Base-by-base conservation (phyloP, 2,888 invertebrate species). In the Tolmerus cingulatus region DNA sequence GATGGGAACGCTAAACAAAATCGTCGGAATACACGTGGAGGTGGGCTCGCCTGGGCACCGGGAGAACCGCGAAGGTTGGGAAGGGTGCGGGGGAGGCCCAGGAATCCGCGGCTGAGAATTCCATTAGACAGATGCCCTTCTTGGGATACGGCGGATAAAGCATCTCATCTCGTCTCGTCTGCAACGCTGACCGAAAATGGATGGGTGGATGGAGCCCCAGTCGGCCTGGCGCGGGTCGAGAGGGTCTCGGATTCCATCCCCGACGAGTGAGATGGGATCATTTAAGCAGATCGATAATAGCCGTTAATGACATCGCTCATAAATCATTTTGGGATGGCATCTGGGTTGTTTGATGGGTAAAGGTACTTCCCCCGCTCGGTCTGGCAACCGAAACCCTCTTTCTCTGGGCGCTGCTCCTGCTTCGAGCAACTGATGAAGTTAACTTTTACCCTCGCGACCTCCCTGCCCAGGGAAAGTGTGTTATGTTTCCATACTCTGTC, bases 261-360 rank as follows among this genome's bases (percentile, higher is more conserved):
- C 12, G 14, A n/a, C 51, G 30, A 66, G 37, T 34, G 46, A 86
- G 86, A 86, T 86, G 86, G 86, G 66, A 86, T 86, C 79, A 86
- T 87, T 87, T 87, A 79, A 81, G 79, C 74, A 74, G 74, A 87
- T 87, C 87, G 87, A 87, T 87, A 87, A 87, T 84, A 87, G 87
- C 87, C 84, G 87, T 84, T 87, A 87, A 87, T 87, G 87, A 87
- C 87, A 87, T 77, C 76, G 55, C 87, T 87, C 87, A 87, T 87
- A 87, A 87, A 87, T 87, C 87, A 87, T 87, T 79, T 87, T 81
- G 79, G 74, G 78, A 87, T 87, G 86, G 86, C 86, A 86, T 86
- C 57, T 86, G 85, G 85, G 85, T 74, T 74, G 85, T 85, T 85
- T 85, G 85, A 85, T 74, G 85, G 74, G 85, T 85, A 85, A 43